Base-by-base conservation (phyloP, 2,797 vertebrate species). In the Hybognathus amarus region DNA sequence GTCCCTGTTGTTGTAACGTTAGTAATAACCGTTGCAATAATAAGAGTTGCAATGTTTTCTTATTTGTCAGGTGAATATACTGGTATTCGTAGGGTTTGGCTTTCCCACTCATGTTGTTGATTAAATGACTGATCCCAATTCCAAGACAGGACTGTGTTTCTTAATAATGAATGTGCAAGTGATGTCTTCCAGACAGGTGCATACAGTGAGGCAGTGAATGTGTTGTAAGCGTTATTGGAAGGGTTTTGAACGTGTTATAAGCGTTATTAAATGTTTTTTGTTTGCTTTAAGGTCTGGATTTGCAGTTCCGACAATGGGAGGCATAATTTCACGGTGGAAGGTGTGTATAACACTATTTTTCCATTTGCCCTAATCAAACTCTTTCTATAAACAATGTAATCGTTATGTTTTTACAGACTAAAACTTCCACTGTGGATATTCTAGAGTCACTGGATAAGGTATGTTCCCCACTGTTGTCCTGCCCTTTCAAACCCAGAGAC, bases 401-500 rank as follows among this genome's bases (percentile, higher is more conserved):
- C 13, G 4, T 13, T 63, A 30, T 84, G 54, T 22, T 91, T 9
- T 80, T 89, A 84, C 91, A 99, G 97, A 90, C 94, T 79, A 98
- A 98, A 88, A 95, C 94, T 89, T 97, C 97, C 63, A 98, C 97
- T 50, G 94, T 98, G 85, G 97, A 98, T 89, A 92, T 97, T 88
- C 92, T 99, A 91, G 97, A 99, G 93, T 95, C 91, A 87, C 90
- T 98, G 88, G 98, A 99, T 91, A 98, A 98, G 97, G 98, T 99
- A 96, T 73, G 90, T 89, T 88, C 33, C 0, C 24, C 40, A 24
- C 64, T 80, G 10, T 56, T 18, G 7, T 81, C 64, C 36, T 33
- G 59, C 27, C 47, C 24, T 59, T 74, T 45, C 18, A 81, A 33
- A 81, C 20, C 27, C 52, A 38, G 24, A 42, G 45, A 20, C 40